Evolutionary conservation across 2,797 vertebrate species (phyloP).

Genomic region (Crax fasciolata): DNA sequence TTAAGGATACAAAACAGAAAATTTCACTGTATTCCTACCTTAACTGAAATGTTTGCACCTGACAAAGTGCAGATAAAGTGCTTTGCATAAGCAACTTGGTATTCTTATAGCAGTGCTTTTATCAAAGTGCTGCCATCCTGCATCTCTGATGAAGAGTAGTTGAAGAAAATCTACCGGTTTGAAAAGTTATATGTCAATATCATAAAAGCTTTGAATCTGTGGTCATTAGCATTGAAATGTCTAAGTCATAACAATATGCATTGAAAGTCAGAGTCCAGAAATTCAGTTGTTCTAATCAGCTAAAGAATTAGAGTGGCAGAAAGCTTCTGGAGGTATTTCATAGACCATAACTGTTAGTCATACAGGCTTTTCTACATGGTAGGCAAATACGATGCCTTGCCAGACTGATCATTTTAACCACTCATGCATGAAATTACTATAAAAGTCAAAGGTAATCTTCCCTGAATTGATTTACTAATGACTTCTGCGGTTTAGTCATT

Average conservation of each 20-base stretch:
- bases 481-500: background rate
- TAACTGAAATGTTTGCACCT: background rate
- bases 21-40: background rate
- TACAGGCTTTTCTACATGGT: slow-evolving; percentile 6
- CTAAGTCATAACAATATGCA: background rate
- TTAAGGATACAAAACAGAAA: background rate
- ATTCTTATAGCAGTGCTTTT: background rate
- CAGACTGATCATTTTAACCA: slow-evolving; percentile 15
- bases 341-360: background rate
- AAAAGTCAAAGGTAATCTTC: slow-evolving; percentile 23
- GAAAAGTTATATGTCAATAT: background rate
- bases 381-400: background rate
- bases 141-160: background rate
- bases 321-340: slow-evolving; percentile 21
- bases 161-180: background rate
- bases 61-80: background rate
- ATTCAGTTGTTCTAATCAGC: background rate
- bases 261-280: background rate
- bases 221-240: background rate
- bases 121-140: background rate
- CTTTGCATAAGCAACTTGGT: background rate
- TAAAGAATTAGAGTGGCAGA: background rate
- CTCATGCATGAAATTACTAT: slow-evolving; percentile 10
- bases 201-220: background rate
- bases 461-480: slow-evolving; percentile 22